Evolutionary conservation across 2,113 vertebrate species (phyloP).

Genomic region (Dicerorhinus sumatrensis): DNA sequence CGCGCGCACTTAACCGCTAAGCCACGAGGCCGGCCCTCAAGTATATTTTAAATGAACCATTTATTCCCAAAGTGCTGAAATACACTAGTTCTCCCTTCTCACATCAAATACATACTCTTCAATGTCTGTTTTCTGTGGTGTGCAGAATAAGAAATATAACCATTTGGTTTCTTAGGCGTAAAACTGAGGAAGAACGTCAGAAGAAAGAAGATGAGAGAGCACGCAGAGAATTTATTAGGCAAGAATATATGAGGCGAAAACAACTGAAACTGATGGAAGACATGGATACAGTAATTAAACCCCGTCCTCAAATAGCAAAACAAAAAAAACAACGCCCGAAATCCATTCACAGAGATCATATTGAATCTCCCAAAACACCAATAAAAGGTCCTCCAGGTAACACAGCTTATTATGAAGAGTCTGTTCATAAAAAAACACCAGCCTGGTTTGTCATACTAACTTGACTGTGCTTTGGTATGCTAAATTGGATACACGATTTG

Average conservation of each 20-base stretch:
- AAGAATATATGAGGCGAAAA: conserved; percentile 97
- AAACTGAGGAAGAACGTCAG: conserved; percentile 96
- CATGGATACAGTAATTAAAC: conserved; percentile 96
- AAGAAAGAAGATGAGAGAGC: conserved; percentile 97
- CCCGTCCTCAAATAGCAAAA: conserved; percentile 89
- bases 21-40: not conserved
- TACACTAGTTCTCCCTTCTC: not conserved
- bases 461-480: conserved; percentile 20
- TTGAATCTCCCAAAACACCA: conserved; percentile 95
- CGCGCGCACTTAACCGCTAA: no score
- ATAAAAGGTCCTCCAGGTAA: conserved; percentile 96
- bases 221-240: conserved; percentile 96
- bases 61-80: not conserved
- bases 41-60: not conserved
- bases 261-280: conserved; percentile 98
- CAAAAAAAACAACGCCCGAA: conserved; percentile 95
- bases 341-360: conserved; percentile 95
- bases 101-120: not conserved
- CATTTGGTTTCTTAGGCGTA: conserved; percentile 88
- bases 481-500: conserved; percentile 41
- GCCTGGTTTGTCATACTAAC: conserved; percentile 84
- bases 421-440: conserved; percentile 85
- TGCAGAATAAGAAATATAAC: conserved; percentile 18
- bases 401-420: conserved; percentile 70
- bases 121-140: not conserved